Evolutionary conservation across 2,113 vertebrate genomes (phyloP), one percentile per base, ranked within the genome.

Genomic region (Raja brachyura): DNA sequence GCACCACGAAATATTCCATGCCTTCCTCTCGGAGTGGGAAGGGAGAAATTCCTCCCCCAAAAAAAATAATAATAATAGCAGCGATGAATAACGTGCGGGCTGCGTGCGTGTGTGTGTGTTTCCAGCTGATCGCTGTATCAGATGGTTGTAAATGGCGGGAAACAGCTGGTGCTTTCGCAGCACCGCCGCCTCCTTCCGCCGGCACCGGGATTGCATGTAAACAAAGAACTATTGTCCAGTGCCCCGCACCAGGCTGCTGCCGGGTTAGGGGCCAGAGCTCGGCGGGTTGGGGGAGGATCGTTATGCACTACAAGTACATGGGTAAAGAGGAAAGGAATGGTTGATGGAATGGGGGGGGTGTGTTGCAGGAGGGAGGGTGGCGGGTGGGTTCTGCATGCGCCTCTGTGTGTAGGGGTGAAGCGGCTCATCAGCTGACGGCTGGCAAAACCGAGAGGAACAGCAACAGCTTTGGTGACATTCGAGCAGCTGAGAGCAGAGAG

Each of bases 1-100:
- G 98, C 95, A 99, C 98, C 98, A 99, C 97, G 97, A 98, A 99
- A 97, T 98, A 99, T 97, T 98, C 98, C 98, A 99, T 98, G 97
- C 94, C 95, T 73, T 92, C 63, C 66, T 68, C 86, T 61, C 68
- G 86, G n/a, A 68, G 39, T 48, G 39, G 39, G 39, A 48, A 48
- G 16, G 66, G 16, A 86, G 59, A 14, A 86, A 86, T 56, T 86
- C 25, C 59, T 25, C 81, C 39, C 39, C 39, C 39, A 0, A 48
- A 86, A 28, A 85, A 86, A 48, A 48, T 48, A 48, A 86, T 86
- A 86, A 86, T 86, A 86, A 86, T 61, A 14, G 81, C 11, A 14
- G 81, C 11, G 61, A 18, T 66, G 68, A 90, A 90, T 90, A 90
- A 90, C 66, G 48, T 18, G 8, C 61, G 10, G n/a, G 31, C 33